Conservation (phyloP, 2,113 vertebrate genomes). For the Malurus melanocephalus region DNA sequence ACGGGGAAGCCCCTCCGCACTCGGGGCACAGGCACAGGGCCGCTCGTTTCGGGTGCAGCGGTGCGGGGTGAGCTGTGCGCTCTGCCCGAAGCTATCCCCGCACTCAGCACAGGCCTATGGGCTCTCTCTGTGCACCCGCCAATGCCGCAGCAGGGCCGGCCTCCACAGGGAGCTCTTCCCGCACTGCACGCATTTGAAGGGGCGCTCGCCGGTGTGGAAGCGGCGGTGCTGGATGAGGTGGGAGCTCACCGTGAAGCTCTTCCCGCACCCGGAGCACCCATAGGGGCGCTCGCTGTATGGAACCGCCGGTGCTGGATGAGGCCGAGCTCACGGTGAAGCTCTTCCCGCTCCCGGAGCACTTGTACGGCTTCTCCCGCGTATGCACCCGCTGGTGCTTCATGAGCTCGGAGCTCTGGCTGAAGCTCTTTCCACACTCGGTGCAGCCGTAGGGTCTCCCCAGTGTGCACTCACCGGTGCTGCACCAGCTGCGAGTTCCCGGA, state of each 20-base stretch:
- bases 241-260: constrained; percentile 70
- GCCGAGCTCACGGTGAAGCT: constrained; percentile 65
- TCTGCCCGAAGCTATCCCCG: constrained; percentile 41
- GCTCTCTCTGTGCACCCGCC: not conserved
- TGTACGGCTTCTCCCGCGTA: constrained; percentile 61
- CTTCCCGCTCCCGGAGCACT: constrained; percentile 63
- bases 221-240: constrained; percentile 69
- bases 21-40: not conserved
- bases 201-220: constrained; percentile 55
- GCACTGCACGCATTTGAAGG: not conserved
- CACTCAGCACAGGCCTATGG: constrained; percentile 22
- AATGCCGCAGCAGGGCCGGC: constrained; percentile 27
- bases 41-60: constrained; percentile 39
- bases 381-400: constrained; percentile 68
- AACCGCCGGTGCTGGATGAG: constrained; percentile 68
- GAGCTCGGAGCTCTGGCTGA: constrained; percentile 69
- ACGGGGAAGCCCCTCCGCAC: constrained; percentile 35
- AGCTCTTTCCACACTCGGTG: constrained; percentile 45
- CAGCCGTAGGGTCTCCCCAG: constrained; percentile 47
- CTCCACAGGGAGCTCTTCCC: constrained; percentile 48
- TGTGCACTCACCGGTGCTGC: constrained; percentile 51
- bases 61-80: constrained; percentile 49
- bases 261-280: constrained; percentile 59
- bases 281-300: constrained; percentile 64
- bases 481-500: not conserved